phyloP scores from a whole-genome alignment of 2,888 invertebrate species.

The Fabriciana adippe region DNA sequence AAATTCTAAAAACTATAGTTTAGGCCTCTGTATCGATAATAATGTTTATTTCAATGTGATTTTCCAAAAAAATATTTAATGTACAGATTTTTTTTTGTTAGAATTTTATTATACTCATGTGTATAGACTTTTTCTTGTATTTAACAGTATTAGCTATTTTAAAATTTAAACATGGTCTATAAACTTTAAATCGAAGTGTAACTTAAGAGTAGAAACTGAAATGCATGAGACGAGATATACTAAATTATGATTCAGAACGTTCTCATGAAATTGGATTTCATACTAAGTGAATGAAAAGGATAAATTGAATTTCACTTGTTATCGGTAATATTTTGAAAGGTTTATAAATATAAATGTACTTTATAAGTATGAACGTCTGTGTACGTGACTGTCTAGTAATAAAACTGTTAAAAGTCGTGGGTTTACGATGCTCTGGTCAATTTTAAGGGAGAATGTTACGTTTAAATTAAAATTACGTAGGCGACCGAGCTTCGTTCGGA shows the following conservation, averaged over 20 bases:
- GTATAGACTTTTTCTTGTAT: background rate
- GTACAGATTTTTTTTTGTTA: no score
- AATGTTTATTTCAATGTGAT: no score
- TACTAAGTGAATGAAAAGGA: conserved; percentile 5
- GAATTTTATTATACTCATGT: no score
- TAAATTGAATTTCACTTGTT: conserved; percentile 1
- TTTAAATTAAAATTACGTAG: no score
- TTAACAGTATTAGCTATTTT: background rate
- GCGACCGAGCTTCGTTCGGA: no score
- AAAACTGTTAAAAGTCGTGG: no score
- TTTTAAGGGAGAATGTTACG: no score
- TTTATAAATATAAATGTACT: background rate
- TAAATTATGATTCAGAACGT: conserved; percentile 20
- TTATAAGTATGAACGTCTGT: background rate
- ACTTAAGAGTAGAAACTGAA: background rate
- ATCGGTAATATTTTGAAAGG: conserved; percentile 1
- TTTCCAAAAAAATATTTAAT: no score
- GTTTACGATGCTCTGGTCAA: no score
- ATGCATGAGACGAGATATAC: conserved; percentile 17
- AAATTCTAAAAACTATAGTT: no score
- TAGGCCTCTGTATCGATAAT: no score
- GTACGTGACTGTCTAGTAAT: background rate
- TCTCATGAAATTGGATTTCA: conserved; percentile 12
- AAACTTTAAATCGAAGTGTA: conserved; percentile 4
- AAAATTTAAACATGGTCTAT: background rate